phyloP scores from a whole-genome alignment of 1,140 invertebrate genomes.

The Stegodyphus mimosarum region DNA sequence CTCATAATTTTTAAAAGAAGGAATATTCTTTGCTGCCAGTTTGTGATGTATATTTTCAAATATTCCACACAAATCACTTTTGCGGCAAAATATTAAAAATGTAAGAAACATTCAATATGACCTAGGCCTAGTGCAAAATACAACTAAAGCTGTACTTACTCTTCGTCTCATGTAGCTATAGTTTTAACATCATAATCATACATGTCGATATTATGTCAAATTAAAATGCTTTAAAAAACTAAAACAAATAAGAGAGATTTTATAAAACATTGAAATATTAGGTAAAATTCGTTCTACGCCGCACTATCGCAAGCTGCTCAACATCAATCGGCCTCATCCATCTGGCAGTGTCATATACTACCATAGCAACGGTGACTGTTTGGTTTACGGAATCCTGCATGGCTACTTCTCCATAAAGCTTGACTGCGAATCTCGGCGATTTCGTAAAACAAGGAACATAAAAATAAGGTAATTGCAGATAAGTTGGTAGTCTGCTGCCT shows the following conservation, averaged over 20 bases:
- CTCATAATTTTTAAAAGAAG: too few species aligned
- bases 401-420: constrained; percentile 50
- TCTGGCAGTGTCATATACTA: constrained; percentile 29
- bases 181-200: neutral
- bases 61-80: too few species aligned
- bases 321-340: constrained; percentile 48
- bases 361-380: constrained; percentile 55
- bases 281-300: neutral
- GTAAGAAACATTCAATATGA: neutral
- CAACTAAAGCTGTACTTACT: too few species aligned
- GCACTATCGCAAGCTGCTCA: constrained; percentile 2
- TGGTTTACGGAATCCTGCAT: constrained; percentile 54
- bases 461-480: neutral
- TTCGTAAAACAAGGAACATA: neutral
- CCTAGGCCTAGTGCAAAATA: constrained; percentile 29
- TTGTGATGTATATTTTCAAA: too few species aligned
- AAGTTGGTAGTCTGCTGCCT: neutral
- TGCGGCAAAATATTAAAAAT: too few species aligned
- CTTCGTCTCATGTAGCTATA: neutral
- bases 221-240: neutral
- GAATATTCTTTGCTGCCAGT: too few species aligned
- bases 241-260: constrained; percentile 10
- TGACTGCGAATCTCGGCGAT: constrained; percentile 43
- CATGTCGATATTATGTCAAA: constrained; percentile 9
- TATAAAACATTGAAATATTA: neutral